Conservation (phyloP, 2,888 invertebrate species). For the Drosophila emarginata region DNA sequence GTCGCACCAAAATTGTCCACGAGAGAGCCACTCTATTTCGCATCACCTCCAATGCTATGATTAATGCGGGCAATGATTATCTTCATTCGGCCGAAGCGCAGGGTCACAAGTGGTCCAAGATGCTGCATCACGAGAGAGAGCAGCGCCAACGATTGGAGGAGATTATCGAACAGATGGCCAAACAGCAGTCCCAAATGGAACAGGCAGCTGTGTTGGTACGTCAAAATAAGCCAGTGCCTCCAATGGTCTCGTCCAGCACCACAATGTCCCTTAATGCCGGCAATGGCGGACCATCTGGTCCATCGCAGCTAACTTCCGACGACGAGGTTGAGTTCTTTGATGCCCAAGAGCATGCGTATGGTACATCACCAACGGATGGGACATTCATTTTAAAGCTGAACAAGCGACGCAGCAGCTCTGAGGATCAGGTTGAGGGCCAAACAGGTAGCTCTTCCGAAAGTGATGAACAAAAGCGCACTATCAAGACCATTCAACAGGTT, state of each 20-base stretch:
- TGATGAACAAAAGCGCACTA: constrained; percentile 80
- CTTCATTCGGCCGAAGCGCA: constrained; percentile 94
- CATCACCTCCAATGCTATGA: constrained; percentile 98
- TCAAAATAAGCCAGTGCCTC: constrained; percentile 64
- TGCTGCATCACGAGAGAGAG: constrained; percentile 96
- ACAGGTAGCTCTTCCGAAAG: constrained; percentile 83
- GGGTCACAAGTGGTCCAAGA: constrained; percentile 95
- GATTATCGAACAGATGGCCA: constrained; percentile 98
- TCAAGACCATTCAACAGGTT: constrained; percentile 67
- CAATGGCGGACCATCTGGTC: constrained; percentile 44
- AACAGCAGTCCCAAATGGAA: constrained; percentile 97
- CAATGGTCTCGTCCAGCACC: constrained; percentile 44
- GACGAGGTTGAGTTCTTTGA: constrained; percentile 91
- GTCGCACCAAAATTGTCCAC: constrained; percentile 93
- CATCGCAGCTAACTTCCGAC: constrained; percentile 83
- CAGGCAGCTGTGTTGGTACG: constrained; percentile 87
- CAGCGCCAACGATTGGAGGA: constrained; percentile 96
- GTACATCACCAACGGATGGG: constrained; percentile 56
- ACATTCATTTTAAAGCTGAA: constrained; percentile 87
- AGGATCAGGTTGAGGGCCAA: constrained; percentile 79
- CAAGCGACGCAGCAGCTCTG: constrained; percentile 69
- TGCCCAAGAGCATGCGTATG: constrained; percentile 84
- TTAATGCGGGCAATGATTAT: constrained; percentile 97
- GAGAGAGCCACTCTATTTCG: constrained; percentile 97
- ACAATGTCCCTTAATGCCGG: constrained; percentile 26